Evolutionary conservation across 2,888 invertebrate species (phyloP), one percentile per base, ranked within the genome.

Genomic region (Dyspetes luteomarginatus): DNA sequence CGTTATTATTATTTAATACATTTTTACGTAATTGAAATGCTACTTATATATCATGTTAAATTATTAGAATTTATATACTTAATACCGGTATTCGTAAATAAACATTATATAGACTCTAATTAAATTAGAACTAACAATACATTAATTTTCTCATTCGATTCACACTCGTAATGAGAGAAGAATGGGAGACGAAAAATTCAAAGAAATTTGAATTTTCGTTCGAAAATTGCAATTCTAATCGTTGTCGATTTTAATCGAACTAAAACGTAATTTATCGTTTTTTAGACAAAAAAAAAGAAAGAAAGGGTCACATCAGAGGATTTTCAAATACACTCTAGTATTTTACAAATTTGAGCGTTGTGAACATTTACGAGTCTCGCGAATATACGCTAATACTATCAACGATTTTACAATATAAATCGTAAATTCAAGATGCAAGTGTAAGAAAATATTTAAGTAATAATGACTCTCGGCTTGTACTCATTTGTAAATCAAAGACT

Each of bases 331-430:
- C 36, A 60, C 45, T 65, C 67, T 80, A 75, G 30, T 80, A 80
- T 80, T 75, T 75, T 80, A 80, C 80, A 80, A 80, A 80, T 80
- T 75, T 80, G 80, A 80, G 75, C 80, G 68, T 79, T 48, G n/a
- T n/a, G 68, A 67, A 36, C 64, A 50, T 17, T 74, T 64, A 9
- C 74, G 68, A 60, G 68, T 79, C 74, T 56, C 69, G 79, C 69
- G 74, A 79, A 74, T 77, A 65, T n/a, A 74, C 64, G 22, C 36
- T 67, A 65, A 67, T 64, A 55, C 78, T 68, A 67, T 68, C 58
- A 55, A 73, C 67, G 15, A 48, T 30, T 2, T 43, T 22, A 43
- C 24, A 28, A 2, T 45, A 58, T n/a, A 30, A 64, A 56, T 36
- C 12, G 52, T 64, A 56, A n/a, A 19, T 28, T 55, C 22, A 58